Evolutionary conservation across 2,888 invertebrate species (phyloP), one percentile per base, ranked within the genome.

Genomic region (Disparrhopalites patrizii): DNA sequence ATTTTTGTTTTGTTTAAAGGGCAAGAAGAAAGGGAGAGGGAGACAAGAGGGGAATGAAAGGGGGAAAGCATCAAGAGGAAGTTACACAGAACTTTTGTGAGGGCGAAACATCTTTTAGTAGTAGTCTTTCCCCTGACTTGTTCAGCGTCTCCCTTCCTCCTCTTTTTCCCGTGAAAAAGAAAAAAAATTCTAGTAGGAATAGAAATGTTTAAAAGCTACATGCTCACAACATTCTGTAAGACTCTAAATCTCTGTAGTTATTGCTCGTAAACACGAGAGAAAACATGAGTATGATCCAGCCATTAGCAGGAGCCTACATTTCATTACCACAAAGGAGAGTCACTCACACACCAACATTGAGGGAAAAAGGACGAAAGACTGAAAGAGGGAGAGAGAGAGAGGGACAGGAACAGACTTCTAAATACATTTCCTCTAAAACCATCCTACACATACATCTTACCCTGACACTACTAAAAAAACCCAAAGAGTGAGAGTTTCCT

Each of bases 231-330:
- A n/a, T 58, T 58, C 28, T 62, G 51, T 27, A 40, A 55, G 65
- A 56, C 55, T 55, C 68, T 68, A 62, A 68, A 68, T 68, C 58
- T 62, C 62, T 68, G 50, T 55, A 67, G 68, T 68, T 68, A 68
- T 61, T 68, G 65, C 61, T 68, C 58, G 47, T 65, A 68, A 65
- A 65, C 56, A 65, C 51, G 25, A 62, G 52, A 61, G 27, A 65
- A 61, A 65, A 54, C 55, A 65, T 28, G 50, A 38, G 20, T 47
- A 36, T n/a, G 40, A 55, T 15, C 33, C 28, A 40, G 8, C 18
- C 43, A 58, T 18, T n/a, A 58, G 28, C 8, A 55, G 8, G 30
- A 28, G 20, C 33, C 31, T 20, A 31, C 4, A 33, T 3, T 33
- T 47, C 18, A 47, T 47, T 23, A 23, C n/a, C 8, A 20, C 36